These are phyloP conservation scores for Gari tellinella DNA, from an alignment of 2,888 invertebrate species.

Conservation along the genomic window DNA sequence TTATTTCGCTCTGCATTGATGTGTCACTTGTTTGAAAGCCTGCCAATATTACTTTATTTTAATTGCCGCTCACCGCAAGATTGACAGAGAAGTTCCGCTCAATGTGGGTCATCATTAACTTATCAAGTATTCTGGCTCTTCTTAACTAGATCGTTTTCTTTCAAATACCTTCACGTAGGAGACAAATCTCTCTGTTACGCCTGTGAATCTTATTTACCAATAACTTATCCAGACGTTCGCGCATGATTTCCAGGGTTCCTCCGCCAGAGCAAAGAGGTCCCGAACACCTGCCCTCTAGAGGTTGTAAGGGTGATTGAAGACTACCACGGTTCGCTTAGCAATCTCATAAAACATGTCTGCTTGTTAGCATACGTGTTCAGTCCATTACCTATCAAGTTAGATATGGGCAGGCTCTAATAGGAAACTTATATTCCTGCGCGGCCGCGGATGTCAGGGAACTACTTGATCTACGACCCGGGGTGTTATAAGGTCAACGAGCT, in stretches of 20 bases:
- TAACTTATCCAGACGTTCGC: conserved; percentile 53
- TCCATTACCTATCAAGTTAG: conserved; percentile 40
- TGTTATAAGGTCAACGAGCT: conserved; percentile 45
- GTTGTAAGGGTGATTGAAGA: conserved; percentile 49
- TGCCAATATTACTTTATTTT: too few species aligned
- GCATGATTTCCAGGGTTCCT: conserved; percentile 48
- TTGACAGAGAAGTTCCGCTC: too few species aligned
- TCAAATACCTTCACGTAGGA: too few species aligned
- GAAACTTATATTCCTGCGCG: conserved; percentile 35
- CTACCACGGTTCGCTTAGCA: conserved; percentile 45
- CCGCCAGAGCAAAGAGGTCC: conserved; percentile 26
- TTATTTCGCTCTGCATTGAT: too few species aligned
- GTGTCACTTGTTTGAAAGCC: too few species aligned
- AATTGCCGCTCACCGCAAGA: too few species aligned
- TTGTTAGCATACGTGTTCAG: conserved; percentile 47
- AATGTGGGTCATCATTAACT: too few species aligned
- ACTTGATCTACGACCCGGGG: conserved; percentile 46
- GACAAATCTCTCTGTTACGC: too few species aligned
- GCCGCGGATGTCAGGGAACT: conserved; percentile 42
- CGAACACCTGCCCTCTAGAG: conserved; percentile 48
- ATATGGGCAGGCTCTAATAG: conserved; percentile 10
- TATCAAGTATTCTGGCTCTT: too few species aligned
- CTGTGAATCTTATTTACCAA: conserved; percentile 1
- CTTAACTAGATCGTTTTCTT: too few species aligned
- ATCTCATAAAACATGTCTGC: conserved; percentile 60